Conservation (phyloP, 1,140 invertebrate genomes). For the Apis dorsata region DNA sequence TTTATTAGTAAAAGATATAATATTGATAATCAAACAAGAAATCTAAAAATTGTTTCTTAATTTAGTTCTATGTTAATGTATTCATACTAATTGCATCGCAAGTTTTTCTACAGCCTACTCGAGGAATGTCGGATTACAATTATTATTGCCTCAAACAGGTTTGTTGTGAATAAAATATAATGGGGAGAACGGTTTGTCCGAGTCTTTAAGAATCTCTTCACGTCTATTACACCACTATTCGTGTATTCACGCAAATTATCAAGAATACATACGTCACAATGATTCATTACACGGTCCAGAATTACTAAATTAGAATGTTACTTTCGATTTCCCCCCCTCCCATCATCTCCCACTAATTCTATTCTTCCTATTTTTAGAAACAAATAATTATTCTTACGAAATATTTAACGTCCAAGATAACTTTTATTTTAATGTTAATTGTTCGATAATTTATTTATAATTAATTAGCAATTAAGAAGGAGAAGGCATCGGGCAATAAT, state of each 20-base stretch:
- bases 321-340: constrained; percentile 20
- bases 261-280: neutral
- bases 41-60: too few species aligned
- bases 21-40: too few species aligned
- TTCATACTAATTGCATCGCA: neutral
- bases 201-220: neutral
- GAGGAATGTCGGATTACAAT: neutral
- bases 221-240: neutral
- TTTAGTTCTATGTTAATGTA: neutral
- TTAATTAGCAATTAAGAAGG: too few species aligned
- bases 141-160: neutral
- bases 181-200: neutral
- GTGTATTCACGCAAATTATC: neutral
- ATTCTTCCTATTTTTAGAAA: too few species aligned
- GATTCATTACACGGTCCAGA: constrained; percentile 14
- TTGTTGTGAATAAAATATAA: neutral
- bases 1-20: too few species aligned
- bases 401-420: too few species aligned
- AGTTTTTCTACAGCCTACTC: neutral
- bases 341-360: too few species aligned
- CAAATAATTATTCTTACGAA: too few species aligned
- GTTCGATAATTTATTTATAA: too few species aligned
- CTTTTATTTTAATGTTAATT: too few species aligned
- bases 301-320: constrained; percentile 30
- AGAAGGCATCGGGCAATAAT: too few species aligned